These are phyloP conservation scores for Theropithecus gelada DNA, from an alignment of 2,113 vertebrate genomes.

Conservation along the genomic window DNA sequence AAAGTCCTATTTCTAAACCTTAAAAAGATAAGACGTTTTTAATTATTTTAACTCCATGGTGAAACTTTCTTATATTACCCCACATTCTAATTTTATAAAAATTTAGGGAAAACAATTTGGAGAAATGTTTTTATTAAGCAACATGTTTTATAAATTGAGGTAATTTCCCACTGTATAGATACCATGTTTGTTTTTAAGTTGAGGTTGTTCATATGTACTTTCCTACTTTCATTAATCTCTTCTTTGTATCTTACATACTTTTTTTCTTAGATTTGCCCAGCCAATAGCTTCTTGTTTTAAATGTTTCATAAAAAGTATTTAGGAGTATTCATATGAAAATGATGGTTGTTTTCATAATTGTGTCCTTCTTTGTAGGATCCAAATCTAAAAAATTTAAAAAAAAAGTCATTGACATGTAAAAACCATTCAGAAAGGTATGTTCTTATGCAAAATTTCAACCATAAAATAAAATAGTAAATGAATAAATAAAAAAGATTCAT, in stretches of 20 bases:
- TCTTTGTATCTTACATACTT: not conserved
- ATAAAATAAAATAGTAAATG: not conserved
- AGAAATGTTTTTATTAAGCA: conserved; percentile 62
- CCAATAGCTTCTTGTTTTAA: conserved; percentile 61
- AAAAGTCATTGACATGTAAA: conserved; percentile 61
- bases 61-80: not conserved
- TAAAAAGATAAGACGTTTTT: not conserved
- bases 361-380: conserved; percentile 87
- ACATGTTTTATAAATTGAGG: conserved; percentile 3
- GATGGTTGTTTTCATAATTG: conserved; percentile 82
- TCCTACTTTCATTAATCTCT: conserved; percentile 1
- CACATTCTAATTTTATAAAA: not conserved
- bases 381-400: conserved; percentile 82
- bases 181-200: not conserved
- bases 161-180: not conserved
- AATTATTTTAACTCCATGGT: not conserved
- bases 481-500: not conserved
- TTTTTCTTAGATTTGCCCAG: not conserved
- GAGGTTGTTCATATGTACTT: not conserved
- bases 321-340: conserved; percentile 87
- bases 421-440: not conserved
- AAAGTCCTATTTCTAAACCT: not conserved
- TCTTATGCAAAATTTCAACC: not conserved
- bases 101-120: conserved; percentile 29
- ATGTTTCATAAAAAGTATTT: conserved; percentile 82